Evolutionary conservation across 2,113 vertebrate genomes (phyloP).

Genomic region (Planiliza haematocheilus): DNA sequence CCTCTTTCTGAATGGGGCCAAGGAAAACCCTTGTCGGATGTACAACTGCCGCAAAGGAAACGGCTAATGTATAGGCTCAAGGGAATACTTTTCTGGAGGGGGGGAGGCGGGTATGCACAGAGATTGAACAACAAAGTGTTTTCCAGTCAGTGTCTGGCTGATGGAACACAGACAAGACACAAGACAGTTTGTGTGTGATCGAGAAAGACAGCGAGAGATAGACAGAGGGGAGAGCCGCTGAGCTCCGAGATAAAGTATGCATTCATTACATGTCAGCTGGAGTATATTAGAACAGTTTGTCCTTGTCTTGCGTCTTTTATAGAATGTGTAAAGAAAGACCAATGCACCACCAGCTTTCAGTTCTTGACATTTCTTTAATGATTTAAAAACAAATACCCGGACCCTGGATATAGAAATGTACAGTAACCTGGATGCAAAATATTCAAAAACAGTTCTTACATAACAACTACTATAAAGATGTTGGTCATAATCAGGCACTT

Average conservation of each 20-base stretch:
- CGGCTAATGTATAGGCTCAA: constrained; percentile 62
- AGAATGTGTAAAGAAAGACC: constrained; percentile 50
- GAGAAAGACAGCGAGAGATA: constrained; percentile 28
- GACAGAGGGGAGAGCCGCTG: not conserved
- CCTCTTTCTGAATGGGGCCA: constrained; percentile 25
- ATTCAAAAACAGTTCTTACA: constrained; percentile 64
- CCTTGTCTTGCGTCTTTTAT: not conserved
- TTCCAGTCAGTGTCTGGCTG: constrained; percentile 45
- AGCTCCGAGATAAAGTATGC: constrained; percentile 18
- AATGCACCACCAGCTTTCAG: constrained; percentile 20
- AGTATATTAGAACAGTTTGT: constrained; percentile 11
- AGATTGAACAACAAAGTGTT: constrained; percentile 62
- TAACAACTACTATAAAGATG: constrained; percentile 61
- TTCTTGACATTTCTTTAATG: constrained; percentile 69
- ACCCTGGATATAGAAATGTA: constrained; percentile 70
- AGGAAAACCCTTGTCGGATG: constrained; percentile 57
- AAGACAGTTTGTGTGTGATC: constrained; percentile 38
- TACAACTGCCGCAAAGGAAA: constrained; percentile 54
- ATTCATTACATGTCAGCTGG: constrained; percentile 23
- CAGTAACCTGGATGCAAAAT: constrained; percentile 69
- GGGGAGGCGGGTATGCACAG: constrained; percentile 4
- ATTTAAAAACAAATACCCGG: constrained; percentile 70
- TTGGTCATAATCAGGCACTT: constrained; percentile 79
- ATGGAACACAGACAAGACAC: constrained; percentile 44
- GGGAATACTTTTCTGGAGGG: constrained; percentile 36